Base-by-base conservation (phyloP, 2,797 vertebrate genomes). In the Thalassophryne amazonica region DNA sequence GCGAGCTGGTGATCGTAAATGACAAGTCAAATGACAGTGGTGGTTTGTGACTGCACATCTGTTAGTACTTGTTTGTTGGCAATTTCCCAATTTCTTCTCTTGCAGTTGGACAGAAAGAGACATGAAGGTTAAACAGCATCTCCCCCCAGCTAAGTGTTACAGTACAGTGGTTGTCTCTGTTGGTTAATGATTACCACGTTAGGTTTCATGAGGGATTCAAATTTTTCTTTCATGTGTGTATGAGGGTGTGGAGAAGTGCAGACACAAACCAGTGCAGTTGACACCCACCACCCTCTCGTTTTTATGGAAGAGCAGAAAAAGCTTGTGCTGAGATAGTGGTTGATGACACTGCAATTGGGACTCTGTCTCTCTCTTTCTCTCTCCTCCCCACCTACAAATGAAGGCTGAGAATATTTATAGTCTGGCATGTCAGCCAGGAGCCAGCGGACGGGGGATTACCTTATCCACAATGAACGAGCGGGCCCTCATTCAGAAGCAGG, bases 321-420 rank as follows among this genome's bases (percentile, higher is more conserved):
- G n/a, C 69, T 38, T 40, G 22, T 69, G 68, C 67, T 61, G 78
- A 84, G 76, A 85, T 77, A 55, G 76, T 60, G 24, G 70, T 75
- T 83, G 83, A 80, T 87, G 84, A 85, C 63, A 73, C 78, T 81
- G 76, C 76, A 69, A 55, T 56, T 4, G 31, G 55, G 54, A 51
- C 41, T 32, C 60, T 35, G 61, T 30, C 37, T 38, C 33, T 2
- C 34, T 7, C 48, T 6, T 31, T 35, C 60, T 22, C 32, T 16
- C 33, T 7, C 42, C 38, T 7, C 58, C 35, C 47, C 31, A 56
- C 40, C 43, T 56, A 51, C 77, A 69, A 82, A 80, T 73, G 78
- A 76, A 74, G 75, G 63, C 73, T 55, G 76, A 52, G 85, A 69
- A 82, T 90, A 90, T 89, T 88, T 90, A 86, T 90, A 90, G 87